These are phyloP conservation scores for Colistium nudipinnis DNA, from an alignment of 2,113 vertebrate species.

Conservation along the genomic window DNA sequence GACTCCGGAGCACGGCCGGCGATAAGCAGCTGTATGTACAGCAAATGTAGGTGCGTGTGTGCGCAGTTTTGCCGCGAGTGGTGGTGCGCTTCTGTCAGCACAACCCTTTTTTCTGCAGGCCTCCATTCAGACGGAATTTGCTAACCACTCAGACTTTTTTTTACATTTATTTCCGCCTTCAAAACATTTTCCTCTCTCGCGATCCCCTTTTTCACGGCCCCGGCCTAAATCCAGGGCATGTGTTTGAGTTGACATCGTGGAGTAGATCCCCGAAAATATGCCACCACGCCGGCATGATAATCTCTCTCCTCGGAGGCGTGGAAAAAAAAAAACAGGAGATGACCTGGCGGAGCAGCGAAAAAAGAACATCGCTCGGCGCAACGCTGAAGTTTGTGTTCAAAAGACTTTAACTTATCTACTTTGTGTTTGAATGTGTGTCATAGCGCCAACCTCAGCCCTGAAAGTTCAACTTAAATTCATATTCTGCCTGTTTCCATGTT, in stretches of 20 bases:
- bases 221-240: constrained; percentile 31
- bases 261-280: constrained; percentile 49
- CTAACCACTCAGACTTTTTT: constrained; percentile 37
- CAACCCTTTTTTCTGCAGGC: constrained; percentile 34
- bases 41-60: constrained; percentile 46
- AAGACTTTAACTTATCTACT: constrained; percentile 7
- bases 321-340: constrained; percentile 31
- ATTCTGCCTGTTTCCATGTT: neutral
- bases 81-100: constrained; percentile 52
- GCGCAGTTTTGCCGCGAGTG: constrained; percentile 22
- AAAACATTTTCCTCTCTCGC: constrained; percentile 27
- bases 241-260: constrained; percentile 22
- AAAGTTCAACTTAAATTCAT: constrained; percentile 16
- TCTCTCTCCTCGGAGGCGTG: constrained; percentile 47
- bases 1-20: constrained; percentile 60
- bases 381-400: constrained; percentile 6
- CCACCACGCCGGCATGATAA: constrained; percentile 43
- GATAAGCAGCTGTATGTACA: constrained; percentile 66
- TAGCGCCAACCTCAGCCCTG: constrained; percentile 25
- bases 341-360: constrained; percentile 41
- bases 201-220: constrained; percentile 53
- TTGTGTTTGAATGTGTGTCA: neutral
- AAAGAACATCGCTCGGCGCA: constrained; percentile 5
- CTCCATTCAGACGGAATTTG: constrained; percentile 35
- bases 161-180: constrained; percentile 47